phyloP scores from a whole-genome alignment of 2,888 invertebrate species.

The Odontothrips loti region DNA sequence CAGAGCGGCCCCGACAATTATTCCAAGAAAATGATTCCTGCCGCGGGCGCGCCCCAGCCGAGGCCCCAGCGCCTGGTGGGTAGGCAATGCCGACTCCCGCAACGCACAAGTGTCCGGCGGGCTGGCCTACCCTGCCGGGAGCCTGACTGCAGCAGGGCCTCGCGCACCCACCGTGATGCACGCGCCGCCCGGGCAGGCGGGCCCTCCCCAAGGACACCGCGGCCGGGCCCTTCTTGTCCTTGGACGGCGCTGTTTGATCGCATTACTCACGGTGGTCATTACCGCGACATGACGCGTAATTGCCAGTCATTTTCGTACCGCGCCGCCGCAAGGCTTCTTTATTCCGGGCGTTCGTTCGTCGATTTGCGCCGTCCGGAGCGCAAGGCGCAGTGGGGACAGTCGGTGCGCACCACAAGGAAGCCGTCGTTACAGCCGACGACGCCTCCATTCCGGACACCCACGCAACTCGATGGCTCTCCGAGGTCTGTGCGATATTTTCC shows the following conservation, averaged over 20 bases:
- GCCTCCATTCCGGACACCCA: no score
- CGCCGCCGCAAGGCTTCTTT: neutral
- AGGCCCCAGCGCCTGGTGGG: no score
- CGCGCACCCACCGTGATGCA: neutral
- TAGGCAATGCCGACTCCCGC: no score
- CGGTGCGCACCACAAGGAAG: no score
- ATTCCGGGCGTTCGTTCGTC: neutral
- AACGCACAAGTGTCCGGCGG: neutral
- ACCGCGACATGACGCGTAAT: conserved; percentile 19
- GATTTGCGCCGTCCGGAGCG: no score
- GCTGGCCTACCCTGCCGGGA: neutral
- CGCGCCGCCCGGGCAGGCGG: neutral
- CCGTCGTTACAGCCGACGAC: no score
- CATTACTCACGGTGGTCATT: conserved; percentile 1
- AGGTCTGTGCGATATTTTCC: no score
- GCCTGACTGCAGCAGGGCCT: neutral
- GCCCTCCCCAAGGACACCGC: neutral
- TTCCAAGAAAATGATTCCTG: no score
- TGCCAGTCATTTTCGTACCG: conserved; percentile 17
- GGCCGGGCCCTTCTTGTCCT: neutral
- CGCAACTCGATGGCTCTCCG: no score
- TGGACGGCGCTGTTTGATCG: conserved; percentile 7
- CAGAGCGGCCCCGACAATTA: no score
- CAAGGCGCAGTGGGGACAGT: no score
- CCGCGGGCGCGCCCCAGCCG: no score